Percentiles rank a stretch among this genome's conserved stretches.
Evolutionary conservation across 2,113 vertebrate species (phyloP).

Genomic region (Phasianus colchicus): DNA sequence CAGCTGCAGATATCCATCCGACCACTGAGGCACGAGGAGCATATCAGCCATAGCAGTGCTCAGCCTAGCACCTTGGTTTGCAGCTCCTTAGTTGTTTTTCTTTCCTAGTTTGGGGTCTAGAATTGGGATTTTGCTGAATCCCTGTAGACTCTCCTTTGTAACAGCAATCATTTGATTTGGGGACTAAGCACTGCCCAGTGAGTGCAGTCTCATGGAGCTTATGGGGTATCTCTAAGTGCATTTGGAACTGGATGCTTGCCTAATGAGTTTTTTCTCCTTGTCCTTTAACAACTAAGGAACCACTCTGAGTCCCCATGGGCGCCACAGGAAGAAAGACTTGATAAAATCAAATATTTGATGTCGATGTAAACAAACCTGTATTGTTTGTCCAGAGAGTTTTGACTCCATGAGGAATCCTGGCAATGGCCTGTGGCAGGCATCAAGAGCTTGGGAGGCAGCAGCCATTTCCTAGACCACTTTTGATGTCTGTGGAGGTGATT

Average conservation of each 20-base stretch:
- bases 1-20: not conserved
- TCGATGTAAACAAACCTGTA: conserved; percentile 45
- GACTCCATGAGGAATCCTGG: not conserved
- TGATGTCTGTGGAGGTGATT: not conserved
- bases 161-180: not conserved
- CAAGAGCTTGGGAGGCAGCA: not conserved
- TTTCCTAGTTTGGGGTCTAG: not conserved
- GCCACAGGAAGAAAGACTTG: conserved; percentile 9
- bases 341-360: conserved; percentile 63
- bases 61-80: not conserved
- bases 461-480: not conserved
- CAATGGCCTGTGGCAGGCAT: rapidly evolving
- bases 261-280: not conserved
- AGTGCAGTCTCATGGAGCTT: not conserved
- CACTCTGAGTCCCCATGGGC: not conserved
- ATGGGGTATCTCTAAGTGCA: rapidly evolving
- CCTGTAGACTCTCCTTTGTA: not conserved
- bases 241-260: not conserved
- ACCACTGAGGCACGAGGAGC: not conserved
- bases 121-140: not conserved
- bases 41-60: not conserved
- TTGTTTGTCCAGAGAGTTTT: conserved; percentile 29
- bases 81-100: rapidly evolving
- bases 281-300: not conserved
- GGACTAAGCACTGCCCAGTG: rapidly evolving